Conservation (phyloP, 2,113 vertebrate species). For the Thymallus thymallus region DNA sequence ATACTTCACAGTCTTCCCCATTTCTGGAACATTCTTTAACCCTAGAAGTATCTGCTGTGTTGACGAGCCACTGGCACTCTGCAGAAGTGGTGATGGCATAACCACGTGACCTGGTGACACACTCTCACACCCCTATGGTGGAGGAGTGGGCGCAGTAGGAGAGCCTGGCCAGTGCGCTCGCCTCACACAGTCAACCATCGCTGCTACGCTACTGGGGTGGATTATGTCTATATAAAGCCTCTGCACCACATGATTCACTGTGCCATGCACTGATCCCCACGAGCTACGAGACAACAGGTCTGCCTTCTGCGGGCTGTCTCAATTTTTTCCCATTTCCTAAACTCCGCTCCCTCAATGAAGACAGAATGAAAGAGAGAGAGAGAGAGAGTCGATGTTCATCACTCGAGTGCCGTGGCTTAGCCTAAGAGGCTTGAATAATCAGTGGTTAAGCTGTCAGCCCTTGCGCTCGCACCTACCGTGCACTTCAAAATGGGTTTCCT, state of each 20-base stretch:
- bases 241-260: constrained; percentile 63
- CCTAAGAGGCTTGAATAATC: constrained; percentile 80
- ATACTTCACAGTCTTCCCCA: too few species aligned
- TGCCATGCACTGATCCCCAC: constrained; percentile 66
- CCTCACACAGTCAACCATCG: constrained; percentile 10
- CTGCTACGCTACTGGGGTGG: constrained; percentile 54
- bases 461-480: constrained; percentile 66
- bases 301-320: constrained; percentile 57
- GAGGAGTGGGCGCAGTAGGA: too few species aligned
- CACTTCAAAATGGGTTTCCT: constrained; percentile 67
- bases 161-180: too few species aligned
- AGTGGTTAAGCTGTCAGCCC: constrained; percentile 74
- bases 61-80: neutral
- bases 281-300: constrained; percentile 66
- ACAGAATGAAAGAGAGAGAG: constrained; percentile 43
- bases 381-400: constrained; percentile 67
- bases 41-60: neutral
- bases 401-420: constrained; percentile 72
- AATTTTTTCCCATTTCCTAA: constrained; percentile 28
- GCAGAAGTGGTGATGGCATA: neutral
- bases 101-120: constrained; percentile 32
- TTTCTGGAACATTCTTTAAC: neutral
- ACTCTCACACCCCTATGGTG: neutral
- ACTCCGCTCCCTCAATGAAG: constrained; percentile 49
- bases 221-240: constrained; percentile 77